A percentile compares a stretch with the other conserved stretches of the same genome.
These are phyloP conservation scores for Sclerodermus sp. DNA, from an alignment of 2,888 invertebrate species.

Conservation along the genomic window DNA sequence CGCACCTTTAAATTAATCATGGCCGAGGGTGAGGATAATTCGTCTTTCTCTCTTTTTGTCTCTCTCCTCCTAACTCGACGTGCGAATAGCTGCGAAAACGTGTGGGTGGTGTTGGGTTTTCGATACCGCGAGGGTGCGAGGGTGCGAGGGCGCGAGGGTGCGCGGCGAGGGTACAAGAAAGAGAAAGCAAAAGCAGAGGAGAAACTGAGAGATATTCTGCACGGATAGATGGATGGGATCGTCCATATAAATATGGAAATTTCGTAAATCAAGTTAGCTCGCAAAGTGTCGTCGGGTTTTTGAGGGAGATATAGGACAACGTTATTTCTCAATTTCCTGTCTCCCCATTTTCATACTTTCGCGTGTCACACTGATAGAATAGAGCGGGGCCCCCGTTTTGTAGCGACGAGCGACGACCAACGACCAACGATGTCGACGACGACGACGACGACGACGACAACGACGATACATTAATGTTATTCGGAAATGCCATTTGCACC, in stretches of 20 bases:
- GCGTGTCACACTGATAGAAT: not conserved
- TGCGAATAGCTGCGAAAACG: too few species aligned
- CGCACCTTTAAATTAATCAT: slow-evolving; percentile 25
- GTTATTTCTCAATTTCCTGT: slow-evolving; percentile 24
- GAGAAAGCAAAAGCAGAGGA: not conserved
- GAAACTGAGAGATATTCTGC: slow-evolving; percentile 9
- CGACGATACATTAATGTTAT: too few species aligned
- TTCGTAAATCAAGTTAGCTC: slow-evolving; percentile 40
- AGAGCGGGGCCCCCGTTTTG: too few species aligned
- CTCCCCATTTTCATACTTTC: not conserved
- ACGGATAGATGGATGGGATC: slow-evolving; percentile 22
- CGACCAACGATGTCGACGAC: too few species aligned
- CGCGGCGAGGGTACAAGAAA: slow-evolving; percentile 1
- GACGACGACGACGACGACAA: too few species aligned
- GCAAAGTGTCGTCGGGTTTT: slow-evolving; percentile 29
- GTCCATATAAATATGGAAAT: slow-evolving; percentile 47
- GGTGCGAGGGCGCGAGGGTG: slow-evolving; percentile 6
- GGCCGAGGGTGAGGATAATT: slow-evolving; percentile 12
- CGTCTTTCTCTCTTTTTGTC: slow-evolving; percentile 9
- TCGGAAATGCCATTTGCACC: too few species aligned
- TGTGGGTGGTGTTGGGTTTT: too few species aligned
- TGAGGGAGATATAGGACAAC: slow-evolving; percentile 21
- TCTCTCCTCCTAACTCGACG: slow-evolving; percentile 9
- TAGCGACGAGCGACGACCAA: too few species aligned
- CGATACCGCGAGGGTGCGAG: too few species aligned